Evolutionary conservation across 2,797 vertebrate genomes (phyloP), one percentile per base, ranked within the genome.

Genomic region (Darevskia mixta): DNA sequence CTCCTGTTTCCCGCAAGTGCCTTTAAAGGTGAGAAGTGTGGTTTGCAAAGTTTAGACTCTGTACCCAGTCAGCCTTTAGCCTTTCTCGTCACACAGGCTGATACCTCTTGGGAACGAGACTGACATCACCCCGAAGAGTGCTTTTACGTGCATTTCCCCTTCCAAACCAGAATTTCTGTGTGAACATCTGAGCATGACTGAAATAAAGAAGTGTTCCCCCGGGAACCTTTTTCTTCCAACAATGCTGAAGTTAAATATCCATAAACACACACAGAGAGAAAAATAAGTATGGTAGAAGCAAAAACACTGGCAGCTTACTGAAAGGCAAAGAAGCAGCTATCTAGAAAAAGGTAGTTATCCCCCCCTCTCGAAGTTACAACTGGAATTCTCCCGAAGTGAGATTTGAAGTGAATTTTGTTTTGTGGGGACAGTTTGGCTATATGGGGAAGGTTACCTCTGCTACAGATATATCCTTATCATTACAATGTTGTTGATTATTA

Each of bases 1-100:
- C 29, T 75, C 41, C 29, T 58, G 29, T 66, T 87, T 66, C 45
- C 86, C 75, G 38, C 79, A 32, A 45, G 79, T 82, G 71, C 71
- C 38, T 87, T 76, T 75, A 75, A 64, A 87, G 35, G 71, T 66
- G 58, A 77, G 32, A 83, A 82, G 20, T 67, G 13, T 69, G 32
- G 23, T 67, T 67, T 77, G 72, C 38, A 69, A 38, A 49, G 23
- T 61, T 77, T 66, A 45, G n/a, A 55, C 23, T 67, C 58, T 45
- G n/a, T 67, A 49, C 5, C 86, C 17, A 20, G 76, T 76, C n/a
- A 45, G 55, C 41, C n/a, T 77, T 49, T 87, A 77, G 32, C 41
- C 72, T 77, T 20, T 20, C 43, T 77, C 32, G 27, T 80, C 8
- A 35, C 20, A 3, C 13, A 41, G 17, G 71, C 55, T 67, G 61